Conservation (phyloP, 1,140 invertebrate species). For the Lasaia peninsularis region DNA sequence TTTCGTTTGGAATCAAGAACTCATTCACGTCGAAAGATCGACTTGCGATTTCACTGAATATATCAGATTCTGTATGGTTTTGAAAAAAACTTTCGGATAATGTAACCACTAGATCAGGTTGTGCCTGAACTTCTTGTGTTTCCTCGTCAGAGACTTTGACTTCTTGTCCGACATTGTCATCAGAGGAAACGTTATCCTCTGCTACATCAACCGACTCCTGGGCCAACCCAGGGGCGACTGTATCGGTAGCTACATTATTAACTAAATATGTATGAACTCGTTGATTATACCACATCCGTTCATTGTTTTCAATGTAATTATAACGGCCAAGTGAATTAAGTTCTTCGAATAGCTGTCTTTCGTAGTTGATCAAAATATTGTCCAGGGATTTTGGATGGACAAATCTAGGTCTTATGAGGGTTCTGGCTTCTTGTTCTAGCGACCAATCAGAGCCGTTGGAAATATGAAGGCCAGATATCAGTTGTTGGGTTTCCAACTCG, state of each 20-base stretch:
- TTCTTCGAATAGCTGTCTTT: slow-evolving; percentile 86
- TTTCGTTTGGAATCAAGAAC: slow-evolving; percentile 48
- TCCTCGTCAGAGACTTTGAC: slow-evolving; percentile 62
- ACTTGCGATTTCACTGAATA: slow-evolving; percentile 60
- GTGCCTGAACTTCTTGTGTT: slow-evolving; percentile 23
- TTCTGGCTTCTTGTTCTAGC: slow-evolving; percentile 74
- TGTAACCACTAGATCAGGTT: slow-evolving; percentile 56
- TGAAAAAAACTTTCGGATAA: slow-evolving; percentile 51
- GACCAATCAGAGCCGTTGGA: slow-evolving; percentile 83
- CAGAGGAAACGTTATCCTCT: slow-evolving; percentile 53
- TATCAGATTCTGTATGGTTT: slow-evolving; percentile 52
- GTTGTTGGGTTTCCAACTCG: slow-evolving; percentile 72
- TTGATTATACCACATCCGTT: slow-evolving; percentile 55
- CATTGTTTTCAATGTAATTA: slow-evolving; percentile 49
- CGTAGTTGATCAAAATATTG: slow-evolving; percentile 84
- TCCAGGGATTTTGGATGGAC: slow-evolving; percentile 87
- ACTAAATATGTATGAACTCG: slow-evolving; percentile 69
- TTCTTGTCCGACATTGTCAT: slow-evolving; percentile 67
- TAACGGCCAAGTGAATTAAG: slow-evolving; percentile 82
- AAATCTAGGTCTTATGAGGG: slow-evolving; percentile 78
- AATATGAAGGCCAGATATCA: slow-evolving; percentile 77
- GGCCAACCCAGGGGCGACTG: slow-evolving; percentile 48
- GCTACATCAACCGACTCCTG: slow-evolving; percentile 37
- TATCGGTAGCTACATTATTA: slow-evolving; percentile 62
- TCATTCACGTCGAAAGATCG: slow-evolving; percentile 65